Base-by-base conservation (phyloP, 2,797 vertebrate genomes). In the Helarctos malayanus region DNA sequence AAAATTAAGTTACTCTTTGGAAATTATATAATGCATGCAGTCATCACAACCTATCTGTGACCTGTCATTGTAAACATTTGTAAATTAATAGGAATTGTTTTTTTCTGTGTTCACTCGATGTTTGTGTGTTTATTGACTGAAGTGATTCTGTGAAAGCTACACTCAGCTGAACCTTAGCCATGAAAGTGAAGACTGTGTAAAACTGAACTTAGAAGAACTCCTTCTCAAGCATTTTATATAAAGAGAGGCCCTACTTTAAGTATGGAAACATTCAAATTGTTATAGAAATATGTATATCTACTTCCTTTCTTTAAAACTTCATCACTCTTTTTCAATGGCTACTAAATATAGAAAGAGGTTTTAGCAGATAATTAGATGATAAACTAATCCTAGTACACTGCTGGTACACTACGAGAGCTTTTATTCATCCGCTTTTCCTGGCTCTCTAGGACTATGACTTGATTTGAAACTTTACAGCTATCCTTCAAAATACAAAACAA, bases 1-100 rank as follows among this genome's bases (percentile, higher is more conserved):
- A 76, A 87, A 91, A 59, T 92, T 71, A 92, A 92, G 27, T 79
- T 63, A 56, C 12, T 79, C 57, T 93, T 71, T 11, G 79, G 32
- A 83, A 87, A 78, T 61, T 87, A 61, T 8, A 49, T 7, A 47
- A 4, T 78, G 56, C 10, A 5, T 63, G 29, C 13, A 85, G 38
- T 65, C 12, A 57, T 89, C 29, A 54, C 41, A 38, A 86, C 65
- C 35, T 73, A 16, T 21, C 27, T 16, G 47, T 27, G 21, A 57
- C 16, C 8, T 54, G 11, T 65, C 52, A 38, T 49, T 61, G 21
- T 82, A 41, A 84, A 5, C 19, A 79, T 54, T 79, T 78, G 16
- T 73, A 52, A 69, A 69, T 69, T 16, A 91, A 49, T 63, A 59
- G 29, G 0, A 69, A 32, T 87, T 27, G 4, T 69, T 79, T 68